Evolutionary conservation across 2,888 invertebrate species (phyloP).

Genomic region (Luperina nickerlii): DNA sequence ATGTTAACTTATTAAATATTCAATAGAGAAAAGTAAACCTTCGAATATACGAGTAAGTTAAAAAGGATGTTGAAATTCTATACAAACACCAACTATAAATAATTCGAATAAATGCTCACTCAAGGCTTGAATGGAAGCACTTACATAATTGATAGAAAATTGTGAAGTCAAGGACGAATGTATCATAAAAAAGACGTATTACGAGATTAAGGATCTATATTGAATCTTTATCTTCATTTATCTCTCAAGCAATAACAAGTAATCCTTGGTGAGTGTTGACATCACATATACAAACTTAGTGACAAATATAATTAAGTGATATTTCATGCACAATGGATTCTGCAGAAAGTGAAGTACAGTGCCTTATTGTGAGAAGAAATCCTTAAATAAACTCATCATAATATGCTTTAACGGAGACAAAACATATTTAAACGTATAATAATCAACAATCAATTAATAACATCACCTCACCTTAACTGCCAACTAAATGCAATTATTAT

Average conservation of each 20-base stretch:
- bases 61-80: conserved; percentile 38
- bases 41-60: conserved; percentile 21
- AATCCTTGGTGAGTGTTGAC: not conserved
- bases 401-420: not conserved
- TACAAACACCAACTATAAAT: conserved; percentile 30
- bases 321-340: not conserved
- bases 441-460: conserved; percentile 4
- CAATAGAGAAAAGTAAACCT: conserved; percentile 19
- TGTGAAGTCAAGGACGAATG: not conserved
- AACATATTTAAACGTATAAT: conserved; percentile 5
- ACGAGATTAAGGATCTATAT: not conserved
- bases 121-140: not conserved
- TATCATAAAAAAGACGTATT: not conserved
- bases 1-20: conserved; percentile 2
- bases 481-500: conserved; percentile 26
- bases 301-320: not conserved
- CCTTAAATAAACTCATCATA: not conserved
- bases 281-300: not conserved
- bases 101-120: conserved; percentile 24
- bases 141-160: not conserved
- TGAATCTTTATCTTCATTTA: not conserved
- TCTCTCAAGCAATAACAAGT: not conserved
- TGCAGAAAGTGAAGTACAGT: not conserved
- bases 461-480: not conserved
- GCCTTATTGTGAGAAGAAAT: not conserved